Percentiles rank a stretch among this genome's conserved stretches.
Evolutionary conservation across 2,113 vertebrate species (phyloP).

Genomic region (Muntiacus reevesi): DNA sequence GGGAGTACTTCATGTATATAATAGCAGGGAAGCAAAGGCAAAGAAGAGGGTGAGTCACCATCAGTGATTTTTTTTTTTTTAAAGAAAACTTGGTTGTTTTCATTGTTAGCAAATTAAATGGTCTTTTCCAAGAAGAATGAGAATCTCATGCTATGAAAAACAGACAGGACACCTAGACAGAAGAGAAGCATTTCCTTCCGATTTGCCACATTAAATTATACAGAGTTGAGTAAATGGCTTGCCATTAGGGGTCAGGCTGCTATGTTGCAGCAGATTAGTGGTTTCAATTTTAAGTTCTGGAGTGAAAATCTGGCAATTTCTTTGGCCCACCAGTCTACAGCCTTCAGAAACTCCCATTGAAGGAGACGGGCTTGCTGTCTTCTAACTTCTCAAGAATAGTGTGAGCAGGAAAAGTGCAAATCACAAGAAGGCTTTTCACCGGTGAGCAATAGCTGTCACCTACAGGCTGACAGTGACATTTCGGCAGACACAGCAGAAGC

Average conservation of each 20-base stretch:
- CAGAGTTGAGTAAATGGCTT: background rate
- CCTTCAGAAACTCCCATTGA: background rate
- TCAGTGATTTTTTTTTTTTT: background rate
- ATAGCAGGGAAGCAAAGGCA: background rate
- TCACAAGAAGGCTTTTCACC: background rate
- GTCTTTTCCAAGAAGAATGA: background rate
- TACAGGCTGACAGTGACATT: background rate
- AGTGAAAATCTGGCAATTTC: background rate
- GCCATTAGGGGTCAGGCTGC: background rate
- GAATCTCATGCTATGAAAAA: background rate
- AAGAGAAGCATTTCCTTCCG: background rate
- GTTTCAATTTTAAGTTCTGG: background rate
- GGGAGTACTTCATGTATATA: background rate
- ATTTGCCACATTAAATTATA: background rate
- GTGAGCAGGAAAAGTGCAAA: background rate
- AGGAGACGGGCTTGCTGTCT: background rate
- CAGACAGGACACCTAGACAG: background rate
- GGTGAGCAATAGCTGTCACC: constrained; percentile 14
- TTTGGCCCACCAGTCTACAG: background rate
- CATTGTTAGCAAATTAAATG: background rate
- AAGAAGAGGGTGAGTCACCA: background rate
- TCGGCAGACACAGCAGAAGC: constrained; percentile 27
- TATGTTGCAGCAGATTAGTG: background rate
- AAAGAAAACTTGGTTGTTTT: background rate
- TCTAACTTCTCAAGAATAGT: background rate